A percentile compares a stretch with the other conserved stretches of the same genome.
These are phyloP conservation scores for Metopolophium dirhodum DNA, from an alignment of 1,140 invertebrate species.

Conservation along the genomic window DNA sequence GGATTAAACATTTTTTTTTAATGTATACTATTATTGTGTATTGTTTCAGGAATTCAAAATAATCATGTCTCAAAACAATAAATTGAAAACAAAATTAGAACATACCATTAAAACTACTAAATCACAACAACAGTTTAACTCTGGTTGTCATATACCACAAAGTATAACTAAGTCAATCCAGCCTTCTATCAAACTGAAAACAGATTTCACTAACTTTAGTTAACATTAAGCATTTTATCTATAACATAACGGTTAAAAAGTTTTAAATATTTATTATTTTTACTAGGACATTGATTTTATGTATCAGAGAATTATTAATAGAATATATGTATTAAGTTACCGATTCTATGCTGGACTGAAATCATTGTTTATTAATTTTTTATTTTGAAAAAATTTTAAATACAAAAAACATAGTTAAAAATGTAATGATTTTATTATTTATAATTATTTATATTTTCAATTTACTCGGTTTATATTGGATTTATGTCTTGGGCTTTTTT, in stretches of 20 bases:
- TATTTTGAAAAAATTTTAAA: not conserved
- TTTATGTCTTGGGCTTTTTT: too few relatives aligned
- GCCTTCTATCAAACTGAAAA: conserved; percentile 92
- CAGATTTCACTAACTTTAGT: conserved; percentile 92
- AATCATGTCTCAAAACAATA: conserved; percentile 81
- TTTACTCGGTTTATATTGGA: too few relatives aligned
- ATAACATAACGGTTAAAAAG: not conserved
- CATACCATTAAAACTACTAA: conserved; percentile 81
- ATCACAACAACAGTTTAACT: conserved; percentile 66
- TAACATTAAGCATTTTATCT: not conserved
- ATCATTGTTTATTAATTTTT: not conserved
- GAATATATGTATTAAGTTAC: conserved; percentile 27
- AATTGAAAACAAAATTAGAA: conserved; percentile 83
- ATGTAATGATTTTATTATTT: not conserved
- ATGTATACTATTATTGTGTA: conserved; percentile 63
- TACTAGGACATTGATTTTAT: not conserved
- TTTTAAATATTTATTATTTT: conserved; percentile 17
- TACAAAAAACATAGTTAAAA: not conserved
- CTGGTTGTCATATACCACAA: conserved; percentile 62
- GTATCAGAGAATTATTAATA: not conserved
- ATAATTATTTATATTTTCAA: too few relatives aligned
- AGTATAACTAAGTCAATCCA: conserved; percentile 66
- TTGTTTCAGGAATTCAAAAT: conserved; percentile 83
- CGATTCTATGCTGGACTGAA: not conserved
- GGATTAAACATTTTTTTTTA: not conserved